Percentiles rank a stretch among this genome's conserved stretches.
Conservation (phyloP, 2,797 vertebrate genomes). For the Coranthus polyacanthus region DNA sequence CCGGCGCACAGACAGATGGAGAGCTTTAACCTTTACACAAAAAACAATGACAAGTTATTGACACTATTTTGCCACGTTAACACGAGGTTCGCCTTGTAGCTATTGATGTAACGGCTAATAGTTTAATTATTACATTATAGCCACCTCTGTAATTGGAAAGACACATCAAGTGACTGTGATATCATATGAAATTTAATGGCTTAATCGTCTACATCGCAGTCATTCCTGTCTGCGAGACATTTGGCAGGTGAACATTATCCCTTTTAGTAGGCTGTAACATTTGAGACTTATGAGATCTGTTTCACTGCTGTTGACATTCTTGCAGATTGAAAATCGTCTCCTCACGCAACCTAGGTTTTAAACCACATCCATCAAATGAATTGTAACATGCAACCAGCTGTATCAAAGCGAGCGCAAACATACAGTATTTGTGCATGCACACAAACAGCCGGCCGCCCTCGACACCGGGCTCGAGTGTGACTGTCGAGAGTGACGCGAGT, state of each 20-base stretch:
- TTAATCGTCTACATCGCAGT: conserved; percentile 70
- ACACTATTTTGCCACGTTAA: conserved; percentile 37
- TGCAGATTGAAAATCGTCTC: conserved; percentile 43
- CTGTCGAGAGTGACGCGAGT: conserved; percentile 49
- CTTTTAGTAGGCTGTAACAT: conserved; percentile 69
- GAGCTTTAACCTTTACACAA: conserved; percentile 64
- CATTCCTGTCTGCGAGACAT: conserved; percentile 66
- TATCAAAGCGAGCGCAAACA: conserved; percentile 26
- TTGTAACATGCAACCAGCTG: conserved; percentile 26
- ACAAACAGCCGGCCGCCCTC: conserved; percentile 15
- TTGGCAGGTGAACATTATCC: conserved; percentile 69
- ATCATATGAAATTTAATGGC: conserved; percentile 68
- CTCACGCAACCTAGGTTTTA: conserved; percentile 51
- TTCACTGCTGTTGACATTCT: conserved; percentile 75
- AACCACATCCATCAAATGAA: conserved; percentile 30
- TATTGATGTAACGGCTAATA: conserved; percentile 19
- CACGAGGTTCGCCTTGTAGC: conserved; percentile 26
- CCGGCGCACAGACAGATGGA: conserved; percentile 61
- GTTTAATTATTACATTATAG: conserved; percentile 45
- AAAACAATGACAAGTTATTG: conserved; percentile 66
- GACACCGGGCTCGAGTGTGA: conserved; percentile 21
- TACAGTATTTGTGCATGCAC: neutral
- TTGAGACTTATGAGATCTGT: conserved; percentile 70
- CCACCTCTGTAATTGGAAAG: conserved; percentile 50
- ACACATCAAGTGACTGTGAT: conserved; percentile 47